These are phyloP conservation scores for Pinctada fucata DNA, from an alignment of 2,888 invertebrate species.

Conservation along the genomic window DNA sequence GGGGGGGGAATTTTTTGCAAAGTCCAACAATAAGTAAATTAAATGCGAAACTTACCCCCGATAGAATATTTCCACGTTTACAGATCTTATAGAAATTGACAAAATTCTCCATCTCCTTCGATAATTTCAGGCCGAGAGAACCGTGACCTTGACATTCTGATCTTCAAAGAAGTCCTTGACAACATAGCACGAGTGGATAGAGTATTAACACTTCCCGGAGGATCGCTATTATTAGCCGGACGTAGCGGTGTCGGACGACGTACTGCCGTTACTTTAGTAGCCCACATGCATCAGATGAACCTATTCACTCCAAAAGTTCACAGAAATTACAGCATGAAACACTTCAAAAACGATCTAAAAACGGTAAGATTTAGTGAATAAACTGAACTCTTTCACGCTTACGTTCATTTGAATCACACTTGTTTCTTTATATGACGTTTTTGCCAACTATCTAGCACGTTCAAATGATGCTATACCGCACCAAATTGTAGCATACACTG, in stretches of 20 bases:
- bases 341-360: slow-evolving; percentile 89
- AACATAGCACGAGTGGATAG: slow-evolving; percentile 83
- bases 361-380: slow-evolving; percentile 79
- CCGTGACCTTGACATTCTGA: slow-evolving; percentile 81
- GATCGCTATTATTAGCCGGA: slow-evolving; percentile 85
- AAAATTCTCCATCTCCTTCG: too few relatives aligned
- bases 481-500: too few relatives aligned
- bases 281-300: slow-evolving; percentile 85
- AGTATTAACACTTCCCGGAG: slow-evolving; percentile 81
- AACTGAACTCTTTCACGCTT: background rate
- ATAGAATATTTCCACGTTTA: too few relatives aligned
- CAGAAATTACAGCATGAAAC: slow-evolving; percentile 80
- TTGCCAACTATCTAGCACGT: background rate
- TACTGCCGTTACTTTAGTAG: slow-evolving; percentile 86
- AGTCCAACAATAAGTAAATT: too few relatives aligned
- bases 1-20: too few relatives aligned
- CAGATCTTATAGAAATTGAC: too few relatives aligned
- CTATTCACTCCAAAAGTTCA: slow-evolving; percentile 80
- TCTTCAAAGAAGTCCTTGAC: slow-evolving; percentile 84
- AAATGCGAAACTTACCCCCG: too few relatives aligned
- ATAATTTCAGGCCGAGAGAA: slow-evolving; percentile 82
- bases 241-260: slow-evolving; percentile 89
- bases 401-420: background rate
- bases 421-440: background rate
- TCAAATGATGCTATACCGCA: too few relatives aligned